Conservation (phyloP, 2,888 invertebrate species). For the Drosophila nr. perissopoda region DNA sequence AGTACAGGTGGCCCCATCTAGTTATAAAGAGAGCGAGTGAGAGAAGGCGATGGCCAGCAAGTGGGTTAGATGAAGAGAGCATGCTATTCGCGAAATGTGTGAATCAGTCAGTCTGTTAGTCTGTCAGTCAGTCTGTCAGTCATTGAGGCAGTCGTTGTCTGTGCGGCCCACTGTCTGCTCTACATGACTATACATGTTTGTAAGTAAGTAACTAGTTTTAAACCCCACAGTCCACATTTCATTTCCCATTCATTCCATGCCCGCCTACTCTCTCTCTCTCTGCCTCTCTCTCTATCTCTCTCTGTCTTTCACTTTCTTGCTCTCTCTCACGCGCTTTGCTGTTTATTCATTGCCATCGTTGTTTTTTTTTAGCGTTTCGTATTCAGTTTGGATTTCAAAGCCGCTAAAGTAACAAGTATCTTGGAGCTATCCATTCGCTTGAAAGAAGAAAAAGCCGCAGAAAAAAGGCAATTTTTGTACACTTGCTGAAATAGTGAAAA, state of each 20-base stretch:
- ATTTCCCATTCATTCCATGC: slow-evolving; percentile 64
- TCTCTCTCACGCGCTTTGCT: slow-evolving; percentile 25
- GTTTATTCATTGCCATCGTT: slow-evolving; percentile 69
- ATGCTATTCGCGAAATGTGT: slow-evolving; percentile 40
- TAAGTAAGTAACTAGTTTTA: slow-evolving; percentile 70
- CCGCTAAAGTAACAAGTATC: slow-evolving; percentile 78
- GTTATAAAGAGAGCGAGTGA: not conserved
- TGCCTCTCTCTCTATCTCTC: slow-evolving; percentile 6
- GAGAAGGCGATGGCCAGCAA: not conserved
- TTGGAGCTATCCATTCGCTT: slow-evolving; percentile 65
- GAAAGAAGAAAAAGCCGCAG: slow-evolving; percentile 43
- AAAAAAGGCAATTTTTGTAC: slow-evolving; percentile 45
- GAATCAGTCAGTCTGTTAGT: slow-evolving; percentile 47
- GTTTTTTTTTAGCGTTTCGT: slow-evolving; percentile 51
- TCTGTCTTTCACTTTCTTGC: not conserved
- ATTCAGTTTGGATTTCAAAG: slow-evolving; percentile 79
- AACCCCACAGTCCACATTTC: slow-evolving; percentile 53
- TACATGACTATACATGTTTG: slow-evolving; percentile 69
- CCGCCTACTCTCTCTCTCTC: slow-evolving; percentile 12
- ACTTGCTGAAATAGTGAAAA: slow-evolving; percentile 56
- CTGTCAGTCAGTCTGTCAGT: slow-evolving; percentile 7
- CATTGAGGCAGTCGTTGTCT: slow-evolving; percentile 31
- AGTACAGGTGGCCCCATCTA: slow-evolving; percentile 33
- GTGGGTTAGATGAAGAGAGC: slow-evolving; percentile 7
- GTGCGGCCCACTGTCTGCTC: slow-evolving; percentile 56